Evolutionary conservation across 1,140 invertebrate species (phyloP), one percentile per base, ranked within the genome.

Genomic region (Holcopasites calliopsidis): DNA sequence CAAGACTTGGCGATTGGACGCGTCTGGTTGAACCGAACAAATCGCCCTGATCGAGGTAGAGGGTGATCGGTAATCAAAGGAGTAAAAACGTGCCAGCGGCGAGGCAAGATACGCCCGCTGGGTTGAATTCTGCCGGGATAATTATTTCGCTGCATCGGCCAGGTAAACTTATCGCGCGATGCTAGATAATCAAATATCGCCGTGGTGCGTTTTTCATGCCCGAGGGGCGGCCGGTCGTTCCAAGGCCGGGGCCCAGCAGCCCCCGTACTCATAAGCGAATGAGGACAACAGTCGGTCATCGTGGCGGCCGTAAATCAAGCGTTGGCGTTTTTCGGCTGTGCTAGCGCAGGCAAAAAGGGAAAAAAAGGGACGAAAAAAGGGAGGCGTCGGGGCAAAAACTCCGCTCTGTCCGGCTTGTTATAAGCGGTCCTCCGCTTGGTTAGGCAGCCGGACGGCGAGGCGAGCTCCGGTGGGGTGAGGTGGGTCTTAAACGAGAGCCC

Each of bases 251-350:
- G 80, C 60, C 8, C 23, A 23, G 23, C 81, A 84, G 83, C 77
- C 85, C 80, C 77, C 76, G 83, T 78, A 60, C 33, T 86, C 80
- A 85, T 88, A 85, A 85, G 77, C 73, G 77, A 68, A 79, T 42
- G 76, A 79, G 87, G 87, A 88, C 86, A 89, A 86, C 89, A 90
- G 84, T 89, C 89, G 90, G 90, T 91, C 91, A 91, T 90, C 86
- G 85, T 85, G 79, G 82, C 77, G 82, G 82, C 85, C 87, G 91
- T 91, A 91, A 91, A 91, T 91, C 82, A 85, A 81, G 65, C 70
- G 64, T 66, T 88, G 88, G 86, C 83, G 86, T 88, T 91, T 91
- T 90, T 91, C 88, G 86, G 85, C 84, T 85, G 82, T 86, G 86
- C 68, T 80, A 49, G 60, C 61, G 42, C 49, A 58, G 58, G 54